Base-by-base conservation (phyloP, 2,113 vertebrate genomes). In the Pteropus alecto region DNA sequence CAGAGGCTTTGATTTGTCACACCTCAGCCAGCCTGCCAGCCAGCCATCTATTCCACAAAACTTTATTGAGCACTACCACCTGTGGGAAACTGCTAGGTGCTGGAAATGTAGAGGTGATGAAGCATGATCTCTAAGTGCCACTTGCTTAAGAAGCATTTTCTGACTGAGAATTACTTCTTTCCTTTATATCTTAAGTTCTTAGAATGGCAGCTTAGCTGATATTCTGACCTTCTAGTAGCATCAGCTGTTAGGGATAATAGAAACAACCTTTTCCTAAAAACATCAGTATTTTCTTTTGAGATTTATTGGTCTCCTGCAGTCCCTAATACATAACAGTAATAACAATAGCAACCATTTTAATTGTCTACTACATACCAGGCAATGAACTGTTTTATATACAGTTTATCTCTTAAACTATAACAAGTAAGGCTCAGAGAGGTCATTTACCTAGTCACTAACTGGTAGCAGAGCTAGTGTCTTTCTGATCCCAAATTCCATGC, bases 101-200 rank as follows among this genome's bases (percentile, higher is more conserved):
- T 74, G 3, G 30, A 4, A 38, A 95, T 85, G 54, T 26, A 83
- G 24, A 67, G 12, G 41, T 51, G 26, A 67, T 92, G 94, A 97
- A 71, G 43, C 33, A 63, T n/a, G 43, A 33, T 90, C 4, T 56
- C 9, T 96, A 95, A 74, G 11, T 79, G 30, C 35, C 35, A 83
- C 28, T 71, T 95, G 12, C 43, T 96, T 65, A 89, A 41, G 54
- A 38, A 94, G 33, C 9, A 76, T 92, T 74, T 77, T 54, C 51
- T 89, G n/a, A 83, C 58, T 89, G n/a, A 83, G 38, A 92, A 51
- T 54, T 89, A 89, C n/a, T 92, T 92, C 41, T 79, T 96, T 87
- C 41, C 73, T 76, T 95, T 65, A 28, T 89, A 35, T 35, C 28
- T 68, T 84, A 63, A 21, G 21, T 88, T 93, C 28, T 73, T 89